A percentile compares a stretch with the other conserved stretches of the same genome.
Conservation (phyloP, 2,888 invertebrate genomes). For the Drosophila quinaria region DNA sequence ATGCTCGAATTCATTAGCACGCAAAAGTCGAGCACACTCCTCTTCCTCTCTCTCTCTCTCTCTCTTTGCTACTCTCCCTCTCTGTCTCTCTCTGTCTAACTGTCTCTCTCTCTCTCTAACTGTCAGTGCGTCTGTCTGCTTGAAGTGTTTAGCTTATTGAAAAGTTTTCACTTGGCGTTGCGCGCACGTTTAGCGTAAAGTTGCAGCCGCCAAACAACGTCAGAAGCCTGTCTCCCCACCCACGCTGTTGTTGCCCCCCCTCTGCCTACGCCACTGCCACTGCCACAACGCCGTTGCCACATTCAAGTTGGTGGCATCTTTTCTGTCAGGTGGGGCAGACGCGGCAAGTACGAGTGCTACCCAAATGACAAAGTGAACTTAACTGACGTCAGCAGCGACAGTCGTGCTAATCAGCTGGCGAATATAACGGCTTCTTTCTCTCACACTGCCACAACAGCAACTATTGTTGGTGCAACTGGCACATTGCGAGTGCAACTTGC, state of each 20-base stretch:
- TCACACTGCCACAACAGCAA: constrained; percentile 6
- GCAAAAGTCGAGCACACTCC: constrained; percentile 46
- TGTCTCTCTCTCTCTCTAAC: constrained; percentile 41
- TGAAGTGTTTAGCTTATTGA: constrained; percentile 80
- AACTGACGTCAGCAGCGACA: constrained; percentile 43
- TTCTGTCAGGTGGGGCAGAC: constrained; percentile 7
- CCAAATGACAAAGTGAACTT: constrained; percentile 68
- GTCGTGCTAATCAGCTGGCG: constrained; percentile 68
- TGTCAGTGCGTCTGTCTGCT: constrained; percentile 58
- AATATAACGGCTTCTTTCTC: constrained; percentile 33
- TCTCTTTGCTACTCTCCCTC: not conserved
- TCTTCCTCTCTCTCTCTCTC: not conserved
- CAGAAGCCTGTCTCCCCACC: constrained; percentile 2
- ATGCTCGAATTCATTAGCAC: constrained; percentile 77
- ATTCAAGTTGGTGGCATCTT: constrained; percentile 28
- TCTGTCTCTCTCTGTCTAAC: constrained; percentile 22
- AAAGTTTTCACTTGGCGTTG: constrained; percentile 73
- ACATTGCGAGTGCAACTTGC: constrained; percentile 12
- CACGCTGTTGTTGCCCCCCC: not conserved
- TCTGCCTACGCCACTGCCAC: not conserved
- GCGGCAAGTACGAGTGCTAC: constrained; percentile 19
- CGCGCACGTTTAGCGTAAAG: constrained; percentile 67
- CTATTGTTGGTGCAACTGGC: constrained; percentile 12
- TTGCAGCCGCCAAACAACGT: constrained; percentile 34
- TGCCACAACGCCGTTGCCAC: not conserved